Evolutionary conservation across 2,797 vertebrate species (phyloP), one percentile per base, ranked within the genome.

Genomic region (Schizothorax lantsangensis): DNA sequence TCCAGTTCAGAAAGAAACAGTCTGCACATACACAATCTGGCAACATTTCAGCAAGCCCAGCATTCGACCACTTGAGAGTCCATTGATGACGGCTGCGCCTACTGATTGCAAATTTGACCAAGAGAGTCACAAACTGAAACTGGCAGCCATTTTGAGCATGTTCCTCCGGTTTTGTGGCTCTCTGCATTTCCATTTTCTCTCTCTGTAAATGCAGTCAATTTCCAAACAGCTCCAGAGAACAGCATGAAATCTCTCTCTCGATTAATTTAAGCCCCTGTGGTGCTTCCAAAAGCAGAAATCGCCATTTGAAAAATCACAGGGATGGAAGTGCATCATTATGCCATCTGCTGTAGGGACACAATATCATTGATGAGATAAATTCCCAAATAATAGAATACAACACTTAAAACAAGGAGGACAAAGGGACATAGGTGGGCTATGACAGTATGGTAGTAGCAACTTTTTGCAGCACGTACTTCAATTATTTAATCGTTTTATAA

Each of bases 201-300:
- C 5, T 19, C 23, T 59, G 49, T 82, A 47, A 82, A 78, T 47
- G 59, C 62, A 71, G 85, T 68, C 77, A 40, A 79, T 89, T 89
- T 75, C 62, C 84, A 72, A 81, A 85, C 78, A 52, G 86, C 71
- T 84, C 49, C 57, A 72, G 80, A 88, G 83, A 62, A 81, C 73
- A 91, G 89, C 90, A 83, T 85, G 75, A 91, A 89, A 91, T 91
- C 88, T 79, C 30, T 84, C 84, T 74, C 68, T 89, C 85, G 43
- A 8, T 91, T 90, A 92, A 89, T 92, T 87, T 72, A 83, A 66
- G 59, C 86, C 86, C 90, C 57, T 80, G 78, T 84, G 52, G 80
- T 69, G 72, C 49, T 83, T 89, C 81, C 57, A 89, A 90, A 91
- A 81, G 87, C 91, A 90, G 91, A 85, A 92, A 87, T 83, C 80